Evolutionary conservation across 2,888 invertebrate species (phyloP).

Genomic region (Venustoraphidia nigricollis): DNA sequence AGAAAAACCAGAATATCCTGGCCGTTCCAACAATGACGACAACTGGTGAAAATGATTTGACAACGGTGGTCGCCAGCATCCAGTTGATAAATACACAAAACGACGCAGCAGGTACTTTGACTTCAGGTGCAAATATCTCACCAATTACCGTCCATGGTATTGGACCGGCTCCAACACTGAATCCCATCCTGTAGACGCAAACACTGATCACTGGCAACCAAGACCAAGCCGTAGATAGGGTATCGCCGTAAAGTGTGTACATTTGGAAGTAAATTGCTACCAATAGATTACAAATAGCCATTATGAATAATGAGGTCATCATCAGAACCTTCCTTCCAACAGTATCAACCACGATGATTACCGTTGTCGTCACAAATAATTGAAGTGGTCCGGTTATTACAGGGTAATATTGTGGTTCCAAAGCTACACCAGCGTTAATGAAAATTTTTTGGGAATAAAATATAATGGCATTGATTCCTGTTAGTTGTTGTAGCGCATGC

Average conservation of each 20-base stretch:
- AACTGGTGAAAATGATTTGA: slow-evolving; percentile 30
- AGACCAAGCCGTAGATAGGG: slow-evolving; percentile 9
- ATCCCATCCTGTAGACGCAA: slow-evolving; percentile 27
- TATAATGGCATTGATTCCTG: slow-evolving; percentile 65
- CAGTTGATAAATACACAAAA: slow-evolving; percentile 29
- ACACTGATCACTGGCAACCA: slow-evolving; percentile 27
- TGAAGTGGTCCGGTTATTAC: slow-evolving; percentile 67
- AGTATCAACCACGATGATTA: slow-evolving; percentile 55
- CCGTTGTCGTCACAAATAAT: slow-evolving; percentile 52
- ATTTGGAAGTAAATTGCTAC: slow-evolving; percentile 56
- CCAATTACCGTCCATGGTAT: slow-evolving; percentile 33
- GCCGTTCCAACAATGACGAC: slow-evolving; percentile 18
- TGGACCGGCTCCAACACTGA: slow-evolving; percentile 30
- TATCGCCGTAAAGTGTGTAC: slow-evolving; percentile 29
- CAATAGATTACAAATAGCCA: slow-evolving; percentile 47
- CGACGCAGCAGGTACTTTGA: slow-evolving; percentile 22
- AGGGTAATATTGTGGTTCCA: slow-evolving; percentile 44
- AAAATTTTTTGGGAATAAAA: slow-evolving; percentile 62
- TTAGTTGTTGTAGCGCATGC: slow-evolving; percentile 56
- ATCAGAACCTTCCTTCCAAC: slow-evolving; percentile 62
- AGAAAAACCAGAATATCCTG: slow-evolving; percentile 35
- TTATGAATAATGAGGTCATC: slow-evolving; percentile 51
- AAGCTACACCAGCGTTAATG: slow-evolving; percentile 44
- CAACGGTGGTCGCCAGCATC: slow-evolving; percentile 25
- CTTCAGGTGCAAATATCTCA: slow-evolving; percentile 30